Conservation (phyloP, 2,797 vertebrate species). For the Rousettus madagascariensis region DNA sequence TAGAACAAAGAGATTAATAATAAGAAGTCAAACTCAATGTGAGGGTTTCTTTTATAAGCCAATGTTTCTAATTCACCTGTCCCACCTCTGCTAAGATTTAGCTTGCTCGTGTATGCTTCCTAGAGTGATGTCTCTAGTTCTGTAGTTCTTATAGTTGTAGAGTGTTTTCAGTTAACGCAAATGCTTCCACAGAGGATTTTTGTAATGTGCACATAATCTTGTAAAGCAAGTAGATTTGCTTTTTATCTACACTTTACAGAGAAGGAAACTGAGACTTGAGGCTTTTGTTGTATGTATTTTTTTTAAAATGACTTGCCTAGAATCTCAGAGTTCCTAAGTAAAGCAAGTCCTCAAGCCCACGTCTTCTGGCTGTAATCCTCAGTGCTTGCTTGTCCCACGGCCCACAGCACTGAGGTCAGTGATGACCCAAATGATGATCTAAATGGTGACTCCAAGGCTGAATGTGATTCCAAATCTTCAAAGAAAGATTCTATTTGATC, state of each 20-base stretch:
- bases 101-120: not conserved
- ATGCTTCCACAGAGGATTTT: not conserved
- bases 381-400: slow-evolving; percentile 42
- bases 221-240: not conserved
- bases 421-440: slow-evolving; percentile 55
- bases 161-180: not conserved
- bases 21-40: not conserved
- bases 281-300: not conserved
- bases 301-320: not conserved
- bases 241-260: not conserved
- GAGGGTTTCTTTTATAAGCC: not conserved
- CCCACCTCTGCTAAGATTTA: not conserved
- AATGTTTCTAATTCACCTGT: not conserved
- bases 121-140: not conserved
- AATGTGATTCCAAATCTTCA: slow-evolving; percentile 49
- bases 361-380: slow-evolving; percentile 43
- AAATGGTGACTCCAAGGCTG: not conserved
- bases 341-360: slow-evolving; percentile 15
- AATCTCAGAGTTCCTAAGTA: not conserved
- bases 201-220: not conserved
- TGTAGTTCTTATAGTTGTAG: not conserved
- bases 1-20: not conserved
- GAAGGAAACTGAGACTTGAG: not conserved
- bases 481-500: slow-evolving; percentile 57
- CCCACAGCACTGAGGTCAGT: slow-evolving; percentile 52